Base-by-base conservation (phyloP, 2,888 invertebrate genomes). In the Xylota sylvarum region DNA sequence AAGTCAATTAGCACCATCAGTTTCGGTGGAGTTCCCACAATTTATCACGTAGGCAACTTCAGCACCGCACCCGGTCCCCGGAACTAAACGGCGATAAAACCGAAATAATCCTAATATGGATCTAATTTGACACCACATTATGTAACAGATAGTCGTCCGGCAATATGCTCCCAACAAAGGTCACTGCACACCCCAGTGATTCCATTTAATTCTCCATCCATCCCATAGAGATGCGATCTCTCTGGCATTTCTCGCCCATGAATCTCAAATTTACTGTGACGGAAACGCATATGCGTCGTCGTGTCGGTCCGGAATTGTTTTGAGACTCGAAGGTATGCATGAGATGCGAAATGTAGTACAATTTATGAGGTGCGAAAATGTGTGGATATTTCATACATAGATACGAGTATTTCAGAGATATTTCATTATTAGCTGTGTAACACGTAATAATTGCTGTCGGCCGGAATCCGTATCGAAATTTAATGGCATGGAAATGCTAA, bases 81-180 rank as follows among this genome's bases (percentile, higher is more conserved):
- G 23, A 81, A 72, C 81, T 67, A 72, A 77, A 70, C 48, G 74
- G 46, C 43, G 30, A 82, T 73, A 78, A 73, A 74, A 50, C 72
- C 67, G 4, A 82, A 62, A 69, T 73, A 64, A 78, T 82, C 76
- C 73, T 17, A 69, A 81, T 73, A 81, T 67, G 73, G 77, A 82
- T 82, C 69, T 86, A 86, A 86, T 86, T 86, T 86, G 78, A 77
- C 86, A 78, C 73, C 77, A 77, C 62, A 82, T 82, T 78, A 73
- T 76, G 65, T 73, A 73, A 17, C 56, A 60, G 35, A 83, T 73
- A 79, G 23, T 58, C 23, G 12, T 43, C 62, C 77, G 37, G 35
- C 10, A 48, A 5, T 4, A 23, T 35, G 9, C 43, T 9, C 7
- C 32, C 52, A 35, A 35, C 43, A 52, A 58, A 65, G 73, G 65